phyloP scores from a whole-genome alignment of 2,888 invertebrate species.

The Scrobipalpa costella region DNA sequence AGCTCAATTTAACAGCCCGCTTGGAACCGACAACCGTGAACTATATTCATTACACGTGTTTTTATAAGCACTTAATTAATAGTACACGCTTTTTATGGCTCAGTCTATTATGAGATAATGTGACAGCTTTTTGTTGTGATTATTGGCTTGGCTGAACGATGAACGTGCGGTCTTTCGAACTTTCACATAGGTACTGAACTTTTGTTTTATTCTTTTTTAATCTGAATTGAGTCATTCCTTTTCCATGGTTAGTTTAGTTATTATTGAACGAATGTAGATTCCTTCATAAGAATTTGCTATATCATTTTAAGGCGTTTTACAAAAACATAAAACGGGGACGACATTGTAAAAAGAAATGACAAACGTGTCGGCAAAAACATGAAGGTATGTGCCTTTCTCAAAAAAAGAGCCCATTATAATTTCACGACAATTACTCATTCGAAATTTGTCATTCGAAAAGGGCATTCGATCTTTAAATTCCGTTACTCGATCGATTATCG shows the following conservation, averaged over 20 bases:
- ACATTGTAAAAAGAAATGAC: slow-evolving; percentile 36
- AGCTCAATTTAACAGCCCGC: slow-evolving; percentile 22
- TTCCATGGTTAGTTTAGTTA: neutral
- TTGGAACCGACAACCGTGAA: slow-evolving; percentile 27
- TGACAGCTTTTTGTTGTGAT: slow-evolving; percentile 18
- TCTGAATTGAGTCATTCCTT: neutral
- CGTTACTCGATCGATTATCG: slow-evolving; percentile 70
- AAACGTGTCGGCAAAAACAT: slow-evolving; percentile 38
- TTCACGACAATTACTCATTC: slow-evolving; percentile 47
- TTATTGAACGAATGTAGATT: neutral
- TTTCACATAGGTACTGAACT: neutral
- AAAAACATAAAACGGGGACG: slow-evolving; percentile 18
- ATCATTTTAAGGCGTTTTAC: neutral
- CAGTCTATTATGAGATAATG: slow-evolving; percentile 19
- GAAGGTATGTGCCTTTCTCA: slow-evolving; percentile 38
- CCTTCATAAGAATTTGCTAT: neutral
- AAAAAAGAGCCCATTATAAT: slow-evolving; percentile 40
- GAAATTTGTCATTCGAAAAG: slow-evolving; percentile 67
- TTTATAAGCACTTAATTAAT: slow-evolving; percentile 24
- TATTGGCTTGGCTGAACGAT: neutral
- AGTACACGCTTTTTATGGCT: slow-evolving; percentile 7
- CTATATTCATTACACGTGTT: slow-evolving; percentile 23
- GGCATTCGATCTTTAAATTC: slow-evolving; percentile 63
- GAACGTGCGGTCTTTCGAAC: neutral
- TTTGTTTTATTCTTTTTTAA: neutral